phyloP scores from a whole-genome alignment of 2,888 invertebrate genomes.

The Andrena praecox region DNA sequence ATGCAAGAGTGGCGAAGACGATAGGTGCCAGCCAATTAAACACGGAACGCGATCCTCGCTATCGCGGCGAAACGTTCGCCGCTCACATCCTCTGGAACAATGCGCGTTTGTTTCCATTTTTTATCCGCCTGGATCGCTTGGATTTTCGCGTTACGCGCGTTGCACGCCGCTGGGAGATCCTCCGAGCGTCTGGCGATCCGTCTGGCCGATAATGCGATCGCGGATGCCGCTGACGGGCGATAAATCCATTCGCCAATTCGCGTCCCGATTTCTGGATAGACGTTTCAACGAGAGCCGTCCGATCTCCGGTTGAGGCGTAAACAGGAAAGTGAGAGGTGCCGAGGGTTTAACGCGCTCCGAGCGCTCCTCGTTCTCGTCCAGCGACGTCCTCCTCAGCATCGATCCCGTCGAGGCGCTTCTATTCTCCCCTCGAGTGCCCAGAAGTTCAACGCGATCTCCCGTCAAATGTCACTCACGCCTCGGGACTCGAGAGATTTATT shows the following conservation, averaged over 20 bases:
- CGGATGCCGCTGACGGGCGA: slow-evolving; percentile 29
- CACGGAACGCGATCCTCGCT: background rate
- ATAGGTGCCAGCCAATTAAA: slow-evolving; percentile 12
- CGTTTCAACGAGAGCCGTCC: background rate
- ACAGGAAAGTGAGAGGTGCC: background rate
- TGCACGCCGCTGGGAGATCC: slow-evolving; percentile 1
- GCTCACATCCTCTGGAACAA: slow-evolving; percentile 5
- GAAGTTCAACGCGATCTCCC: slow-evolving; percentile 3
- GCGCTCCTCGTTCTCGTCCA: background rate
- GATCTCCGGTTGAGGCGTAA: background rate
- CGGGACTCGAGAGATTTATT: background rate
- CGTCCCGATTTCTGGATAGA: slow-evolving; percentile 18
- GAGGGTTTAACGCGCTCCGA: background rate
- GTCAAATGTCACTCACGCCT: background rate
- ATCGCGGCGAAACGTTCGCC: background rate
- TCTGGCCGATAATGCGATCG: slow-evolving; percentile 12
- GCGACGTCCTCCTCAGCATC: background rate
- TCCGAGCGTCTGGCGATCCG: slow-evolving; percentile 1
- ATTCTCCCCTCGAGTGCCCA: background rate
- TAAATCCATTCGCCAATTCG: slow-evolving; percentile 34
- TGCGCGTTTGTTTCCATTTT: slow-evolving; percentile 13
- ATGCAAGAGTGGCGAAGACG: slow-evolving; percentile 16
- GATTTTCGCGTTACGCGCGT: slow-evolving; percentile 2
- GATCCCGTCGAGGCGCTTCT: background rate
- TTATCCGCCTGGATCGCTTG: slow-evolving; percentile 17